Evolutionary conservation across 2,888 invertebrate genomes (phyloP).

Genomic region (Eupithecia dodoneata): DNA sequence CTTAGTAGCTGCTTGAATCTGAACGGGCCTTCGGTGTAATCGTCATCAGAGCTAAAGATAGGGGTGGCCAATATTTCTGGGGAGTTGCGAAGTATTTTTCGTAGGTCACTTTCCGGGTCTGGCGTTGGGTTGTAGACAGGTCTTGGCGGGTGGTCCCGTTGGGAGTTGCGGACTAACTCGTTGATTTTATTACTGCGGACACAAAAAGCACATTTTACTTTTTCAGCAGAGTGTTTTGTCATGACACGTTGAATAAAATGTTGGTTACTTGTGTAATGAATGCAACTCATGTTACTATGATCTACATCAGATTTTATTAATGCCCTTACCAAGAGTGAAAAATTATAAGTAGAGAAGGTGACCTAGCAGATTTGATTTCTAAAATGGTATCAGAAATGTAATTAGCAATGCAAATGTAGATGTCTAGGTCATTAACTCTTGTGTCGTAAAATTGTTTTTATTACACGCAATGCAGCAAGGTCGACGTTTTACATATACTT

Average conservation of each 20-base stretch:
- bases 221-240: neutral
- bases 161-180: slow-evolving; percentile 75
- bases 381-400: neutral
- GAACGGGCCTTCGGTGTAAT: slow-evolving; percentile 86
- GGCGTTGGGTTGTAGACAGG: slow-evolving; percentile 66
- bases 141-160: slow-evolving; percentile 59
- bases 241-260: neutral
- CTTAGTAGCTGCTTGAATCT: slow-evolving; percentile 87
- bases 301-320: neutral
- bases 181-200: slow-evolving; percentile 77
- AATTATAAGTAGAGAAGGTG: neutral
- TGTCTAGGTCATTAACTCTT: slow-evolving; percentile 17
- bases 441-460: slow-evolving; percentile 7
- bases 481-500: slow-evolving; percentile 16
- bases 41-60: slow-evolving; percentile 77
- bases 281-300: neutral
- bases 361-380: neutral
- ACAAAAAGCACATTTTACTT: slow-evolving; percentile 10
- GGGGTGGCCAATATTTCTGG: slow-evolving; percentile 79
- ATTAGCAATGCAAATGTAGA: slow-evolving; percentile 7
- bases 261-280: neutral
- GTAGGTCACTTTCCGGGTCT: slow-evolving; percentile 77
- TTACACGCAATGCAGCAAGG: slow-evolving; percentile 17
- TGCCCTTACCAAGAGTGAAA: neutral
- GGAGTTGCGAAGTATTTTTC: slow-evolving; percentile 78